Evolutionary conservation across 2,888 invertebrate species (phyloP), one percentile per base, ranked within the genome.

Genomic region (Xestia sexstrigata): DNA sequence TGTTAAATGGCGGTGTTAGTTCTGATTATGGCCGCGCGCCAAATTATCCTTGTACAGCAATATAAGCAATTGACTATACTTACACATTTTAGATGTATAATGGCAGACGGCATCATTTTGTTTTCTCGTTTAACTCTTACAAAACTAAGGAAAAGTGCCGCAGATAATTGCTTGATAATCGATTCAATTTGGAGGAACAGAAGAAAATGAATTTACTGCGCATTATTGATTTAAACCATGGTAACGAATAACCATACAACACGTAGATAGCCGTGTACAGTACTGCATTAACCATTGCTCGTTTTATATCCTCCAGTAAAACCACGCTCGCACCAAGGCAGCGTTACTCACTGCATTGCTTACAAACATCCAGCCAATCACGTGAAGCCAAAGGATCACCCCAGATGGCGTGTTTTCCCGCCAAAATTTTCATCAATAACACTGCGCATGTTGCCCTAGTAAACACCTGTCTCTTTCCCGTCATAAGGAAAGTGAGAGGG

Each of bases 381-480:
- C 73, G 58, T 71, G 69, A 70, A 77, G 47, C 68, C 70, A 76
- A 85, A 78, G 79, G 72, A 85, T 84, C 84, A 79, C 83, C 81
- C 55, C 73, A 89, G 81, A 79, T 86, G 71, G 87, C 81, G 75
- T 88, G 83, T 83, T 88, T 93, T 94, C 93, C 97, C 97, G 94
- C 95, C 93, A 93, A 92, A 88, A 86, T 87, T 91, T 93, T 90
- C 92, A 93, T 96, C 96, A 95, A 96, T 96, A 96, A 93, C 93
- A 95, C 92, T 94, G 96, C 96, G 96, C 96, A 96, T 95, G 96
- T 94, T 92, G 87, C 90, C 85, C 89, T 87, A 85, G 85, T 77
- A 68, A 86, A 79, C 77, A 58, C 73, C 89, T 81, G 68, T 92
- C 94, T 91, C 93, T 86, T 87, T 94, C 89, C 70, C 60, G n/a